Evolutionary conservation across 1,140 invertebrate species (phyloP).

Genomic region (Campoletis sonorensis): DNA sequence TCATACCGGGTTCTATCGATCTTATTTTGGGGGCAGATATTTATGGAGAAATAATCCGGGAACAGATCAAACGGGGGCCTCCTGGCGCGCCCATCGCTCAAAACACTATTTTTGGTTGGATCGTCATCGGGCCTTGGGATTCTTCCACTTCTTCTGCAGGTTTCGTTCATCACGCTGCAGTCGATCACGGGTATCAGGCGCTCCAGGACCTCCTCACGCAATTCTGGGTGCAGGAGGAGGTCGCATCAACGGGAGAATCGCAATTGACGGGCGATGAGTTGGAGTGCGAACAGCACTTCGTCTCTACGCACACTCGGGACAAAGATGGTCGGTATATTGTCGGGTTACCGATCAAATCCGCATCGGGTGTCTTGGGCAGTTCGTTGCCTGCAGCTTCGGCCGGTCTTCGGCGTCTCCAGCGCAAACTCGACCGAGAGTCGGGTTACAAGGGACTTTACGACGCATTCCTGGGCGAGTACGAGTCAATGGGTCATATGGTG

Average conservation of each 20-base stretch:
- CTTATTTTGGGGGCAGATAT: not conserved
- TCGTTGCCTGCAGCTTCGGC: not conserved
- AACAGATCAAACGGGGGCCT: not conserved
- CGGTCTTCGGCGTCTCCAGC: not conserved
- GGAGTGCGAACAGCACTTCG: constrained; percentile 54
- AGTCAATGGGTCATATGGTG: too few relatives aligned
- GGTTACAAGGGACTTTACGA: constrained; percentile 43
- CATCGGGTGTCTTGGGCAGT: not conserved
- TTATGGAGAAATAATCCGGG: not conserved
- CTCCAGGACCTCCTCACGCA: constrained; percentile 18
- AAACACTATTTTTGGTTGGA: too few relatives aligned
- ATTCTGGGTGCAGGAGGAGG: constrained; percentile 43
- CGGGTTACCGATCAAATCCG: constrained; percentile 53
- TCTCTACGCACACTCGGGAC: constrained; percentile 42
- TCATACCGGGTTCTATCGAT: too few relatives aligned
- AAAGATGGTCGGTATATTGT: constrained; percentile 57
- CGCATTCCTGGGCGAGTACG: too few relatives aligned
- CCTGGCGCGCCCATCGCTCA: not conserved
- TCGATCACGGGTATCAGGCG: not conserved
- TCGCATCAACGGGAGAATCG: not conserved
- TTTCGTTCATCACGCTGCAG: not conserved
- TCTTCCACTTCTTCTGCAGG: not conserved
- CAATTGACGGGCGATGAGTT: constrained; percentile 47
- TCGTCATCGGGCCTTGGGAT: too few relatives aligned
- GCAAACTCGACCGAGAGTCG: constrained; percentile 31